These are phyloP conservation scores for Crocidura indochinensis DNA, from an alignment of 2,797 vertebrate species.

Conservation along the genomic window DNA sequence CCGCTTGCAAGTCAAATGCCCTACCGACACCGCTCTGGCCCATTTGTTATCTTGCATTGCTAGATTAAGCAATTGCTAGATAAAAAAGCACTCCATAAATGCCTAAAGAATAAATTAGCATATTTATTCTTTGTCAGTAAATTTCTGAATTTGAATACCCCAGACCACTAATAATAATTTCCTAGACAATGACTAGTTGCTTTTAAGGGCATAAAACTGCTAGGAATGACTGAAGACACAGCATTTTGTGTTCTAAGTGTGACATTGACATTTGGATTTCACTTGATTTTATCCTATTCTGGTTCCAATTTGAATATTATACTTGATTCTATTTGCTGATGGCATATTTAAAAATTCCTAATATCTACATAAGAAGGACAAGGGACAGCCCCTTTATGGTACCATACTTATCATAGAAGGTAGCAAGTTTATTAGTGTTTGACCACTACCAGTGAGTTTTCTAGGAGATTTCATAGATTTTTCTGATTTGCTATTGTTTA, in stretches of 20 bases:
- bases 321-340: slow-evolving; percentile 42
- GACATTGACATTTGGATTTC: slow-evolving; percentile 36
- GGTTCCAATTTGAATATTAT: slow-evolving; percentile 34
- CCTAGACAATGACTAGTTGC: neutral
- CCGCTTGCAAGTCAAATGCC: too few species aligned
- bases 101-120: slow-evolving; percentile 24
- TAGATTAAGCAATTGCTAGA: neutral
- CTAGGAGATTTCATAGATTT: neutral
- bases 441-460: neutral
- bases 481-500: neutral
- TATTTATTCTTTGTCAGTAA: slow-evolving; percentile 18
- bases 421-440: neutral
- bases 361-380: neutral
- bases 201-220: neutral
- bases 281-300: neutral
- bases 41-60: slow-evolving; percentile 17
- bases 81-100: neutral
- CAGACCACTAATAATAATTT: slow-evolving; percentile 2
- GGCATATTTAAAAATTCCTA: slow-evolving; percentile 16
- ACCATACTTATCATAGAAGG: neutral
- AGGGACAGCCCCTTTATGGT: neutral
- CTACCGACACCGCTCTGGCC: neutral
- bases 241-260: neutral
- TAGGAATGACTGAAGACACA: neutral
- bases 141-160: slow-evolving; percentile 28